Percentiles rank a stretch among this genome's conserved stretches.
Conservation (phyloP, 2,888 invertebrate genomes). For the Dorcus hopei region DNA sequence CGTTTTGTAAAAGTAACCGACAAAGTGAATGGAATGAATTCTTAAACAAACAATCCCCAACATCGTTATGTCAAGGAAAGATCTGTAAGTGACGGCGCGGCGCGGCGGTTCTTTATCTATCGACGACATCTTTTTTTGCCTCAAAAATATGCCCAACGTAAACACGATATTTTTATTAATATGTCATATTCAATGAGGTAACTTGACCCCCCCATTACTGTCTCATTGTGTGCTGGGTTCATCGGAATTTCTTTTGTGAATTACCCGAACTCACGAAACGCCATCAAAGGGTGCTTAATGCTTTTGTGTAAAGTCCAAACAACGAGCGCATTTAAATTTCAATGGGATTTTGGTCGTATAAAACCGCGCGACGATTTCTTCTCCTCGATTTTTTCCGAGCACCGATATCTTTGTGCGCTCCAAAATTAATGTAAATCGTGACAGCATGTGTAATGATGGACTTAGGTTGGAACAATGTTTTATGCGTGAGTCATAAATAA, state of each 20-base stretch:
- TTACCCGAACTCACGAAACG: neutral
- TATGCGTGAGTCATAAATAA: neutral
- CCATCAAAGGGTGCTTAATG: neutral
- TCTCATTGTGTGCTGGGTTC: neutral
- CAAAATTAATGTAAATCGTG: neutral
- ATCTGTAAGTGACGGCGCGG: too few relatives aligned
- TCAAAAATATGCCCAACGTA: neutral
- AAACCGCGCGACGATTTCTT: neutral
- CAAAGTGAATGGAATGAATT: too few relatives aligned
- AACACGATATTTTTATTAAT: too few relatives aligned
- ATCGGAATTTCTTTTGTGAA: neutral
- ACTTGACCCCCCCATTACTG: neutral
- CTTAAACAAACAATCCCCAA: too few relatives aligned
- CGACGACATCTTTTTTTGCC: neutral
- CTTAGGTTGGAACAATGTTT: neutral
- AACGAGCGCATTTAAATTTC: neutral
- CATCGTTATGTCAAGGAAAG: too few relatives aligned
- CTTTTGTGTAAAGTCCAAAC: neutral
- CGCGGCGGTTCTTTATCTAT: too few relatives aligned
- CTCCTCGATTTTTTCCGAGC: neutral
- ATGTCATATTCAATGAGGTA: too few relatives aligned
- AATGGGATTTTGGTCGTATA: neutral
- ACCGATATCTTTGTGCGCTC: neutral
- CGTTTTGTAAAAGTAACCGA: too few relatives aligned
- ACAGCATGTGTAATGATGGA: neutral